Evolutionary conservation across 2,113 vertebrate genomes (phyloP), one percentile per base, ranked within the genome.

Genomic region (Elachura formosa): DNA sequence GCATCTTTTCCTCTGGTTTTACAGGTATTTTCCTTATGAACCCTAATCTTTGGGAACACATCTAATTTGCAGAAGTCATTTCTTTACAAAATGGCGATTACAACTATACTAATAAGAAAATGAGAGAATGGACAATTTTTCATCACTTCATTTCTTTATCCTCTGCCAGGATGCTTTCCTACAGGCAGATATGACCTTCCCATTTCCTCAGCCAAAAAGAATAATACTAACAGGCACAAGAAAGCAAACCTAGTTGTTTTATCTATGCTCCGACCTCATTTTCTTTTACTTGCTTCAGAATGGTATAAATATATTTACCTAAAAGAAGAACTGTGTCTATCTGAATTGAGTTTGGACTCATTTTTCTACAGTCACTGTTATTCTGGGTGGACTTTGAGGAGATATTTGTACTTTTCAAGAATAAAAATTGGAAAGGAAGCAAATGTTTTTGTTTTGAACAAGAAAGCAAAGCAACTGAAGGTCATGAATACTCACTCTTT

Each of bases 391-490:
- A 94, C 73, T 93, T 87, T 69, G 51, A 96, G 92, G 63, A 95
- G 75, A 12, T 89, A 79, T 94, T 92, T 92, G 61, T 91, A 93
- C 48, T 83, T 90, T 94, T 94, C 46, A 87, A 96, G 72, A 93
- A 82, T 36, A 91, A 86, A 97, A 96, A 89, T 62, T 68, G 21
- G 68, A 55, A 62, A 86, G 83, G 93, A 97, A 94, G 77, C 12
- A 84, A 80, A 79, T 75, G 74, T 49, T 94, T 94, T 81, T 86
- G 40, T 95, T 84, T 69, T 82, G 78, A 94, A 91, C 63, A 96
- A 96, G 73, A 97, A 97, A 96, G 87, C 4, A 4, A 71, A 93
- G 54, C 66, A 92, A 55, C 29, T 93, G 92, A 93, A 96, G 79
- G 88, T 91, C 94, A 87, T 56, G 66, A 97, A 77, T 25, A 90